These are phyloP conservation scores for Sarcophilus harrisii DNA, from an alignment of 2,797 vertebrate species.

Conservation along the genomic window DNA sequence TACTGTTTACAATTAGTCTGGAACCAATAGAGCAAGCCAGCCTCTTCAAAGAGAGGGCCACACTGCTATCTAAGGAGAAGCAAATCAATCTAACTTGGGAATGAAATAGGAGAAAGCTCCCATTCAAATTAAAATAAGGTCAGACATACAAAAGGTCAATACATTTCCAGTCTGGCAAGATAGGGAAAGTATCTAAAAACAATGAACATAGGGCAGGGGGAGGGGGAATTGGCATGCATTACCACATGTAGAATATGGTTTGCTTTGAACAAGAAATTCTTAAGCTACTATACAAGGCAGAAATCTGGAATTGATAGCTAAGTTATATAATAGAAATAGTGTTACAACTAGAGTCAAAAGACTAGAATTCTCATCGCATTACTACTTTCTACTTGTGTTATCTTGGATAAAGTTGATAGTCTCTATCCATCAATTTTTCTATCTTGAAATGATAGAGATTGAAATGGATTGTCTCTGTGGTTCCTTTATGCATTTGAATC, in stretches of 20 bases:
- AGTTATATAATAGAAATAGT: background rate
- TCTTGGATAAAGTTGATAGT: background rate
- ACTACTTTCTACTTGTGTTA: background rate
- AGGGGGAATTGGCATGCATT: background rate
- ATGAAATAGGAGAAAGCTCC: background rate
- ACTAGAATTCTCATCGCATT: too few relatives aligned
- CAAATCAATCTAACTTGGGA: background rate
- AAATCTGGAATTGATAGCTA: background rate
- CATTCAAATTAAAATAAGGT: background rate
- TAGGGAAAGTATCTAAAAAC: background rate
- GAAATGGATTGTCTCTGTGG: background rate
- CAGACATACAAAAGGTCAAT: background rate
- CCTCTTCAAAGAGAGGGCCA: background rate
- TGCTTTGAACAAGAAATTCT: background rate
- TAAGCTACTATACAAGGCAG: background rate
- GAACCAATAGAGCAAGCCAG: background rate
- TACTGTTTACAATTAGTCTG: background rate
- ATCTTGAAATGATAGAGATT: background rate
- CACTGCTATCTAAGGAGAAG: background rate
- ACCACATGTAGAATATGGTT: background rate
- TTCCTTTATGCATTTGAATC: background rate
- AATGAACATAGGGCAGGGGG: background rate
- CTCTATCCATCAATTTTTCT: background rate
- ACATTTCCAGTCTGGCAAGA: background rate
- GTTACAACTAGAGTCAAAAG: background rate